phyloP scores from a whole-genome alignment of 1,140 invertebrate species.

The Drosophila melanogaster region DNA sequence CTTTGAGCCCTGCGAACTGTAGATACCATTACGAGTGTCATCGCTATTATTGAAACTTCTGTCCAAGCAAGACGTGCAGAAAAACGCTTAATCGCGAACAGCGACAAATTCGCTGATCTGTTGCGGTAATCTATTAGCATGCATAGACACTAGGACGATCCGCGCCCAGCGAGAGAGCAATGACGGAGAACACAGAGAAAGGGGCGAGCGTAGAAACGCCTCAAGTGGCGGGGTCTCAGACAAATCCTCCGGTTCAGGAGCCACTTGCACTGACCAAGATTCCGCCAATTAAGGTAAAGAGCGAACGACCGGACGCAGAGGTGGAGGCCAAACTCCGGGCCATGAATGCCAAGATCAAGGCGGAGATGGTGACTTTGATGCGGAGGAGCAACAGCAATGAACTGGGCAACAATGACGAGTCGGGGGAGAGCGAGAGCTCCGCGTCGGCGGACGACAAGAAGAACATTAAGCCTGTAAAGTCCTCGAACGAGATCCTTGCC shows the following conservation, averaged over 20 bases:
- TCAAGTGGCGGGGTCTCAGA: conserved; percentile 16
- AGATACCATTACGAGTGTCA: not conserved
- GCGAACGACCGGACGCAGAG: conserved; percentile 58
- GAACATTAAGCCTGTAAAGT: conserved; percentile 86
- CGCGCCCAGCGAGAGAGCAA: conserved; percentile 21
- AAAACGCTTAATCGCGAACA: conserved; percentile 24
- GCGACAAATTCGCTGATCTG: not conserved
- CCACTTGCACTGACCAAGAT: not conserved
- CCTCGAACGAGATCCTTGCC: conserved; percentile 91
- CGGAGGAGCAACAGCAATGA: conserved; percentile 12
- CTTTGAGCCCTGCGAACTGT: not conserved
- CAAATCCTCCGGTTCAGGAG: conserved; percentile 1
- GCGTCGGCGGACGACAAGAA: conserved; percentile 77
- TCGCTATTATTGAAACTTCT: conserved; percentile 28
- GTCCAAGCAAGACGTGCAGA: conserved; percentile 25
- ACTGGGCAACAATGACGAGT: conserved; percentile 4
- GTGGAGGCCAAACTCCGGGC: conserved; percentile 62
- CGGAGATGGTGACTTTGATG: conserved; percentile 11
- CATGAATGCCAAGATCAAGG: conserved; percentile 57
- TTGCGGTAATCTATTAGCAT: conserved; percentile 1
- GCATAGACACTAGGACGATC: conserved; percentile 8
- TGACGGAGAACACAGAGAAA: conserved; percentile 62
- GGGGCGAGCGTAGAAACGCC: conserved; percentile 32
- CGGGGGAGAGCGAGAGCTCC: conserved; percentile 22
- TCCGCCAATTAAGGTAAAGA: conserved; percentile 46